Percentiles rank a stretch among this genome's conserved stretches.
These are phyloP conservation scores for Pedetes capensis DNA, from an alignment of 2,113 vertebrate species.

Conservation along the genomic window DNA sequence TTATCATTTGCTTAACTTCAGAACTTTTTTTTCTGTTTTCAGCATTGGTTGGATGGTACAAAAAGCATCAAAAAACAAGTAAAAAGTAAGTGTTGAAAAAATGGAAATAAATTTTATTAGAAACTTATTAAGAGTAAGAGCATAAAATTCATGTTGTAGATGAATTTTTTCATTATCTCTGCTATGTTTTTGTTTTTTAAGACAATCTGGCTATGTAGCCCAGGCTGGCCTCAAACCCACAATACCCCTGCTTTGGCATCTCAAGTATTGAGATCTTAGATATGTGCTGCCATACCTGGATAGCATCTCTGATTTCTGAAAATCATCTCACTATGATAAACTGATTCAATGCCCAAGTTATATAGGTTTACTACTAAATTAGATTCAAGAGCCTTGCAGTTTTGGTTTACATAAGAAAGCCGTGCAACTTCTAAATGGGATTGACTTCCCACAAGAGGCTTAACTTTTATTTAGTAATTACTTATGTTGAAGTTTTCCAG, in stretches of 20 bases:
- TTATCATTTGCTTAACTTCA: not conserved
- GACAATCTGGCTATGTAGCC: not conserved
- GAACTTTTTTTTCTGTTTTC: constrained; percentile 67
- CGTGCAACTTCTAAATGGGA: not conserved
- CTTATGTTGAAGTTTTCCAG: not conserved
- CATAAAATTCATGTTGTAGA: constrained; percentile 8
- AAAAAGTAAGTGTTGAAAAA: constrained; percentile 92
- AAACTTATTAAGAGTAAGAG: constrained; percentile 3
- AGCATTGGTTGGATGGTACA: constrained; percentile 98
- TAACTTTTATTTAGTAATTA: constrained; percentile 13
- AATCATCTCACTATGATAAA: not conserved
- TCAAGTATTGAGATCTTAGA: not conserved
- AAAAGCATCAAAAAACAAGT: constrained; percentile 99
- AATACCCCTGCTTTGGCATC: not conserved
- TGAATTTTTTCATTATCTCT: not conserved
- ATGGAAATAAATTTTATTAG: constrained; percentile 22
- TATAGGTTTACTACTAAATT: not conserved
- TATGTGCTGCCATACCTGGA: not conserved
- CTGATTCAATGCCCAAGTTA: not conserved
- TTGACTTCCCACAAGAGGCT: not conserved
- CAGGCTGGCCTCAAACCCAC: not conserved
- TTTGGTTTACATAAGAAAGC: not conserved
- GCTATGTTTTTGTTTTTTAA: not conserved
- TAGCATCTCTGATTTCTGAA: constrained; percentile 4
- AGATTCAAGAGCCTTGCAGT: not conserved